Percentiles rank a stretch among this genome's conserved stretches.
phyloP scores from a whole-genome alignment of 2,797 vertebrate genomes.

The Australoheros facetus region DNA sequence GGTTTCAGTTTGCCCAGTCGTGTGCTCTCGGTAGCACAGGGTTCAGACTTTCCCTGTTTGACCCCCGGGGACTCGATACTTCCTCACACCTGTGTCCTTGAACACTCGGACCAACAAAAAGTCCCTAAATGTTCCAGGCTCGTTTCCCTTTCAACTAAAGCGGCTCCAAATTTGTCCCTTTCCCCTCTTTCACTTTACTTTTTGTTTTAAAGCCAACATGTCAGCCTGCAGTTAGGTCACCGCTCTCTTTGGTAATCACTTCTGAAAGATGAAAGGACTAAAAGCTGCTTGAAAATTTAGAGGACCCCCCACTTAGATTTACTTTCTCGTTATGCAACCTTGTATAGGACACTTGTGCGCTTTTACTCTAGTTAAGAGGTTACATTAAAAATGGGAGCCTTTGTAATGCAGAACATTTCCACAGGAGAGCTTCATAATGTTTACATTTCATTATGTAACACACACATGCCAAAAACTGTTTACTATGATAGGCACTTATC shows the following conservation, averaged over 20 bases:
- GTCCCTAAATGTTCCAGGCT: constrained; percentile 25
- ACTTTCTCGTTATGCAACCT: constrained; percentile 35
- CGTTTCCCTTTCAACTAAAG: constrained; percentile 20
- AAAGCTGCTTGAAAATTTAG: constrained; percentile 27
- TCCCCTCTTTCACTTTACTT: background rate
- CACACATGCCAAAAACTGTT: background rate
- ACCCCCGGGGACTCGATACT: constrained; percentile 39
- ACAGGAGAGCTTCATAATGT: constrained; percentile 8
- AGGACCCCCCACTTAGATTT: constrained; percentile 40
- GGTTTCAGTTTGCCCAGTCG: background rate
- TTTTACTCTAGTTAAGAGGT: constrained; percentile 24
- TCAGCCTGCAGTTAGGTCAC: constrained; percentile 22
- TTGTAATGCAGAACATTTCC: constrained; percentile 7
- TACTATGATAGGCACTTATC: background rate
- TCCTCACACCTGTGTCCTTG: constrained; percentile 74
- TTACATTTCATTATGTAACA: constrained; percentile 41
- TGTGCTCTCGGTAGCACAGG: background rate
- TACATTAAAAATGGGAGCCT: constrained; percentile 42
- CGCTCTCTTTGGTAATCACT: constrained; percentile 23
- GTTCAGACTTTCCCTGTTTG: constrained; percentile 31
- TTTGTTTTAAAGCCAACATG: background rate
- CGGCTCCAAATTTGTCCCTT: background rate
- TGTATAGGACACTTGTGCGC: constrained; percentile 12
- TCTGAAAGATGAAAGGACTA: constrained; percentile 26
- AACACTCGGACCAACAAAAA: constrained; percentile 47